Evolutionary conservation across 2,113 vertebrate genomes (phyloP).

Genomic region (Marmota flaviventris): DNA sequence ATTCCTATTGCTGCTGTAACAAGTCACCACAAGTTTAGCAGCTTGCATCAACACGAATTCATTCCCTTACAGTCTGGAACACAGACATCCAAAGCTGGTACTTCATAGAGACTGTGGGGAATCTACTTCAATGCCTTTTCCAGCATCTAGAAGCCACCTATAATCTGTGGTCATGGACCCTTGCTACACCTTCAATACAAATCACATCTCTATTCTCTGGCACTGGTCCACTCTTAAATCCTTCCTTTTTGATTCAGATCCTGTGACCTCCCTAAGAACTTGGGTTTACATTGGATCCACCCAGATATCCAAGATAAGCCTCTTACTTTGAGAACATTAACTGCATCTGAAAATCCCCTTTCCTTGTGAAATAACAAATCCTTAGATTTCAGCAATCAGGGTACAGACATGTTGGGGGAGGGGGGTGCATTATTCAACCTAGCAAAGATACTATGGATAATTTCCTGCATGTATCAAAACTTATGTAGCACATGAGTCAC

Average conservation of each 20-base stretch:
- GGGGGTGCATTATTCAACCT: neutral
- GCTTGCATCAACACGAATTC: neutral
- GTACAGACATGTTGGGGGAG: too few relatives aligned
- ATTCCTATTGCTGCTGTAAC: neutral
- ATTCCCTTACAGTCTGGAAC: neutral
- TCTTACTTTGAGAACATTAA: neutral
- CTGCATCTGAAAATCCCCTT: neutral
- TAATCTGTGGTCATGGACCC: rapidly evolving
- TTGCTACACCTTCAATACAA: neutral
- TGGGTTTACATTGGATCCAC: neutral
- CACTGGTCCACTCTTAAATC: neutral
- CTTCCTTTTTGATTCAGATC: neutral
- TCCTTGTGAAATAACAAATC: neutral
- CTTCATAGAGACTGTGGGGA: neutral
- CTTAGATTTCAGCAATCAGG: neutral
- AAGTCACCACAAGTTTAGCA: neutral
- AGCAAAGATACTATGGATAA: neutral
- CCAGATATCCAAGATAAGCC: neutral
- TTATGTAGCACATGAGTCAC: too few relatives aligned
- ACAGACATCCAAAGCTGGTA: neutral
- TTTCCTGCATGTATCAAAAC: neutral
- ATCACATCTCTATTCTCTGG: neutral
- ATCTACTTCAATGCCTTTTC: neutral
- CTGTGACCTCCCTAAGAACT: neutral
- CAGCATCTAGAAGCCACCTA: neutral